Percentiles rank a stretch among this genome's conserved stretches.
These are phyloP conservation scores for Ctenopoma multispine DNA, from an alignment of 2,797 vertebrate species.

Conservation along the genomic window DNA sequence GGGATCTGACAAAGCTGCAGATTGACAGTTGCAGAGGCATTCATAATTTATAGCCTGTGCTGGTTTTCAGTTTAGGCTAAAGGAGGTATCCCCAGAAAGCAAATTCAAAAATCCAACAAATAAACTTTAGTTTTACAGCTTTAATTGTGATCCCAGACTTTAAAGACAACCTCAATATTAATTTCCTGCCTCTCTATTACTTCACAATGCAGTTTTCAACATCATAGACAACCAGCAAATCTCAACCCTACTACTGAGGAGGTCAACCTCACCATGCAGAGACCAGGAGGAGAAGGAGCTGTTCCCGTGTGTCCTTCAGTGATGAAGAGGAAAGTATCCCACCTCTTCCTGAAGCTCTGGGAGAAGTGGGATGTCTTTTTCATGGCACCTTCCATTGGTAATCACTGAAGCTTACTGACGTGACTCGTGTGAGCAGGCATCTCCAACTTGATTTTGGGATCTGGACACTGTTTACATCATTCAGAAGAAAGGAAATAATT, in stretches of 20 bases:
- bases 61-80: constrained; percentile 43
- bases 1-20: constrained; percentile 37
- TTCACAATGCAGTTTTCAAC: constrained; percentile 84
- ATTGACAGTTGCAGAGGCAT: constrained; percentile 54
- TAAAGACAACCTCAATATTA: not conserved
- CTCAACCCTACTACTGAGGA: constrained; percentile 92
- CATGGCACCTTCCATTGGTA: too few species aligned
- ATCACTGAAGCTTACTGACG: too few species aligned
- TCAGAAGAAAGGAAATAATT: too few species aligned
- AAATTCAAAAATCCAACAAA: constrained; percentile 7
- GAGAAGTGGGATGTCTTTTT: too few species aligned
- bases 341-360: too few species aligned
- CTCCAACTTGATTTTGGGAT: too few species aligned
- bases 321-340: too few species aligned
- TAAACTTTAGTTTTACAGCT: constrained; percentile 15
- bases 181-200: not conserved
- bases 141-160: constrained; percentile 8
- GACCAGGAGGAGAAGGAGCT: constrained; percentile 89
- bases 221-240: constrained; percentile 91
- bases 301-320: constrained; percentile 87
- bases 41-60: constrained; percentile 39
- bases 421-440: too few species aligned
- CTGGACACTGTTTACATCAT: too few species aligned
- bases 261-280: constrained; percentile 89
- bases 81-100: constrained; percentile 16